Evolutionary conservation across 1,140 invertebrate genomes (phyloP), one percentile per base, ranked within the genome.

Genomic region (Lethrus apterus): DNA sequence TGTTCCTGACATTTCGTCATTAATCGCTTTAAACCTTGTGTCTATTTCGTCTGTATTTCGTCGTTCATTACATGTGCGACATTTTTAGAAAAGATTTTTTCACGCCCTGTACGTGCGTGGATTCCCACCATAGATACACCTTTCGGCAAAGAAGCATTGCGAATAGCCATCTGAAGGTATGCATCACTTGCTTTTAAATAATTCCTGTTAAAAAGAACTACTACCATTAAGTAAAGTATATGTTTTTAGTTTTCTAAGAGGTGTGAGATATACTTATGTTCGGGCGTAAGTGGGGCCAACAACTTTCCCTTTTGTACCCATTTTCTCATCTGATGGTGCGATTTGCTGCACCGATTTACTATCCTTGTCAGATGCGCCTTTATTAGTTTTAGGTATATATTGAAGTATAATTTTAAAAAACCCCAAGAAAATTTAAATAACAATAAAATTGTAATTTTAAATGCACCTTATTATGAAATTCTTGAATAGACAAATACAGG

Each of bases 41-140:
- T 98, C 60, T 98, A 99, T 70, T 99, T 99, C 29, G 95, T 73
- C 68, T 99, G 97, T 0, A 94, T 99, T 75, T 99, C 97, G 64
- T 99, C 96, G 61, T 99, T 99, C 75, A 99, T 86, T 0, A 99
- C 96, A 64, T 99, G 97, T 0, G 97, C 97, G 0, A 99, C 94
- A 67, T 99, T 97, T 67, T 95, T 95, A 0, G 94, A 96, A 62
- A 97, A 98, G 65, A 99, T 98, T 66, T 99, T 99, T 70, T 99
- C 95, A 61, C 96, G 79, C 24, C 96, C 97, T 0, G 97, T 98
- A 79, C 97, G 84, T 19, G 97, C 95, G 67, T 99, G 97, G 60
- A 99, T 99, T 73, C 97, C 97, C 32, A 99, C 96, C 91, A 98
- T 98, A 58, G 97, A 99, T 0, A 99, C 97, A 62, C 97, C 97